These are phyloP conservation scores for Raja brachyura DNA, from an alignment of 2,113 vertebrate genomes.

Conservation along the genomic window DNA sequence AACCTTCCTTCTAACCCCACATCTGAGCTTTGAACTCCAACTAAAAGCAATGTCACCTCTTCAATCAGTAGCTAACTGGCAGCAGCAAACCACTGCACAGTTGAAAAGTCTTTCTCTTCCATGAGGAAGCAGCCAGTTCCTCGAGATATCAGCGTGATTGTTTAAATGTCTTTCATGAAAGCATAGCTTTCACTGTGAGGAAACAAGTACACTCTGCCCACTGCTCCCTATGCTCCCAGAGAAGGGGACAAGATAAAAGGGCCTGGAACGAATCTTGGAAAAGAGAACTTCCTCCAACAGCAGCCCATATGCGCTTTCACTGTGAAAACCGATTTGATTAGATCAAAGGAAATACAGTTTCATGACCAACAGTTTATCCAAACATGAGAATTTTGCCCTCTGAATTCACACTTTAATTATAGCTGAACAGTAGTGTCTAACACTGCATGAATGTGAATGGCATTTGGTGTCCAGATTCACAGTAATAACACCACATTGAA, in stretches of 20 bases:
- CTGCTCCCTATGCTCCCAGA: neutral
- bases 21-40: neutral
- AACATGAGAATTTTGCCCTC: neutral
- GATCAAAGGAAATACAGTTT: neutral
- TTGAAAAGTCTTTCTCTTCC: neutral
- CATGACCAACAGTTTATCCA: neutral
- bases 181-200: slow-evolving; percentile 31
- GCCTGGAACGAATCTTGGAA: neutral
- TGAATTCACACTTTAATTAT: neutral
- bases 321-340: neutral
- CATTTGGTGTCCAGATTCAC: neutral
- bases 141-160: slow-evolving; percentile 29
- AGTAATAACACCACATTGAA: neutral
- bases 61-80: neutral
- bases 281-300: neutral
- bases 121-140: slow-evolving; percentile 32
- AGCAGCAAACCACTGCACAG: neutral
- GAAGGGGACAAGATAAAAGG: neutral
- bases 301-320: neutral
- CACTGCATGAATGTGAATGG: neutral
- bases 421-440: neutral
- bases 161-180: slow-evolving; percentile 27
- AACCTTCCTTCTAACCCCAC: neutral
- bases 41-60: neutral
- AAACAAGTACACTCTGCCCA: neutral